These are phyloP conservation scores for Corythoichthys haematopterus DNA, from an alignment of 2,113 vertebrate genomes.

Conservation along the genomic window DNA sequence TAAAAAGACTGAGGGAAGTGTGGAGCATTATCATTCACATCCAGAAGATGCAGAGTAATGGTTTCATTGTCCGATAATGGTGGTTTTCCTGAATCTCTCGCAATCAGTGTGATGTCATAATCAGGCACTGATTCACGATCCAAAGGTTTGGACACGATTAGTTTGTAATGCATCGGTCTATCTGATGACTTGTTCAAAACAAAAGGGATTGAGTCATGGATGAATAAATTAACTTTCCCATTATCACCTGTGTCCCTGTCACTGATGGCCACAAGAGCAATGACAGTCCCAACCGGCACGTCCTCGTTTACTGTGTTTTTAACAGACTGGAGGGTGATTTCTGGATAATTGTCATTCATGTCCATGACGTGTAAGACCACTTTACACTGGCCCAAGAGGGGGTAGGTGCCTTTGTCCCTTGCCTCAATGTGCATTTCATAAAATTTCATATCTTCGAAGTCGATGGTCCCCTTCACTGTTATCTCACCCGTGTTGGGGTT, in stretches of 20 bases:
- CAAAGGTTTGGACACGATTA: constrained; percentile 45
- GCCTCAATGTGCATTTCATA: constrained; percentile 64
- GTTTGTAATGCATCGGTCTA: constrained; percentile 60
- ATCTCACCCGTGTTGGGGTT: constrained; percentile 70
- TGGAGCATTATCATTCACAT: constrained; percentile 42
- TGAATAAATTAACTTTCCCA: constrained; percentile 37
- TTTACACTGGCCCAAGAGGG: constrained; percentile 60
- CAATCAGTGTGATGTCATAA: constrained; percentile 46
- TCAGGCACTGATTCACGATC: constrained; percentile 46
- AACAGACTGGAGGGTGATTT: constrained; percentile 67
- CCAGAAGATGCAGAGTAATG: constrained; percentile 38
- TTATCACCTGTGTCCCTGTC: constrained; percentile 63
- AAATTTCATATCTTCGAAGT: constrained; percentile 68
- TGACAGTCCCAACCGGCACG: constrained; percentile 23
- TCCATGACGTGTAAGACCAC: constrained; percentile 66
- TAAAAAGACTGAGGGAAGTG: constrained; percentile 36
- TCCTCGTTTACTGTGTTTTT: constrained; percentile 64
- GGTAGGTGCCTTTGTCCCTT: constrained; percentile 49
- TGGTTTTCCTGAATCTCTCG: constrained; percentile 36
- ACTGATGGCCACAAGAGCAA: constrained; percentile 61
- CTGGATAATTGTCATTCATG: constrained; percentile 70
- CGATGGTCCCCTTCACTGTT: constrained; percentile 57
- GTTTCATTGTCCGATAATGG: constrained; percentile 41
- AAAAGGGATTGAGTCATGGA: constrained; percentile 49
- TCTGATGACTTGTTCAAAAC: constrained; percentile 38